Evolutionary conservation across 2,888 invertebrate species (phyloP).

Genomic region (Drosophila sordidapex): DNA sequence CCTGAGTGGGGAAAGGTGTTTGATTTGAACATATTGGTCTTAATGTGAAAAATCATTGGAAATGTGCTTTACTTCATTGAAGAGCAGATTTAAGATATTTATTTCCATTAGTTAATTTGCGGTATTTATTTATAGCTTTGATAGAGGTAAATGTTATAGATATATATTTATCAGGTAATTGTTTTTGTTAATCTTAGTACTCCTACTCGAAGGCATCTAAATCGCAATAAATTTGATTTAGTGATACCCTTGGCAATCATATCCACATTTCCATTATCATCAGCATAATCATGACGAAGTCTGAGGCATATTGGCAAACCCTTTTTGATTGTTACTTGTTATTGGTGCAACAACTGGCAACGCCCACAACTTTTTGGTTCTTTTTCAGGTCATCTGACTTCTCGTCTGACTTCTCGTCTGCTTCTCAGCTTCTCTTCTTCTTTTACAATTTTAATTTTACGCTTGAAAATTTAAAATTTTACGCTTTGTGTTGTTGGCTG

Average conservation of each 20-base stretch:
- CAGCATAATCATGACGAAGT: constrained; percentile 12
- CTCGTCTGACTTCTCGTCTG: constrained; percentile 6
- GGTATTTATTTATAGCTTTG: neutral
- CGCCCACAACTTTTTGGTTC: constrained; percentile 58
- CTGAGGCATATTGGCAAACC: constrained; percentile 25
- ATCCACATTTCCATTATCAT: constrained; percentile 29
- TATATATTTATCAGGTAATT: constrained; percentile 11
- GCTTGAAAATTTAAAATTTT: constrained; percentile 74
- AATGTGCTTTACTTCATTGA: neutral
- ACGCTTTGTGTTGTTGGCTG: constrained; percentile 49
- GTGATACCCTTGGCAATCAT: constrained; percentile 7
- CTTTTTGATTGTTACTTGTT: constrained; percentile 40
- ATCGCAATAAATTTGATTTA: constrained; percentile 10
- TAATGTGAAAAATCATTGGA: neutral
- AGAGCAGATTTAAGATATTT: neutral
- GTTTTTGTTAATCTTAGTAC: constrained; percentile 6
- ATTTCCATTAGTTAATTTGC: neutral
- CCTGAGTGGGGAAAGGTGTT: neutral
- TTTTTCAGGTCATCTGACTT: constrained; percentile 49
- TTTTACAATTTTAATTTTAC: constrained; percentile 71
- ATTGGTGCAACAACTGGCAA: constrained; percentile 60
- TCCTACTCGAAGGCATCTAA: neutral
- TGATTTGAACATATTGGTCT: neutral
- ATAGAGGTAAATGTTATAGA: neutral
- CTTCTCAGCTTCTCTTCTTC: constrained; percentile 29